phyloP scores from a whole-genome alignment of 2,888 invertebrate species.

The Corbicula japonica region DNA sequence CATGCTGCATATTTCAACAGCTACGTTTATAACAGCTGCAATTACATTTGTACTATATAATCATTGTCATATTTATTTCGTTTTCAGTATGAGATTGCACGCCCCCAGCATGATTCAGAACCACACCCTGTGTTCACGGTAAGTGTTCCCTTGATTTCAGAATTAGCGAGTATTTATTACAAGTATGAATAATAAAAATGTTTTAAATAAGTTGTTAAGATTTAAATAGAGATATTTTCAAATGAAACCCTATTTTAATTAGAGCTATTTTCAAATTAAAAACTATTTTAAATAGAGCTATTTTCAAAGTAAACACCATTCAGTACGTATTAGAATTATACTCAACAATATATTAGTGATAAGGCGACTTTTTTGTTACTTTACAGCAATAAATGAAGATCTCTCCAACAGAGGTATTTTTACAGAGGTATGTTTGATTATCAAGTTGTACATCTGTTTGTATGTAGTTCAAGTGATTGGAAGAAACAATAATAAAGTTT shows the following conservation, averaged over 20 bases:
- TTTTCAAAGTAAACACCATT: too few relatives aligned
- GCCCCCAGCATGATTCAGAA: constrained; percentile 54
- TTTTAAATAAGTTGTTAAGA: not conserved
- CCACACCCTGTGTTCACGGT: constrained; percentile 64
- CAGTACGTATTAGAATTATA: too few relatives aligned
- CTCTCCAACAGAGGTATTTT: too few relatives aligned
- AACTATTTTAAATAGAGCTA: too few relatives aligned
- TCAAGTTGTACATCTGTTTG: not conserved
- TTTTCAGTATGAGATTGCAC: constrained; percentile 68
- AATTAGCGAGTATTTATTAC: not conserved
- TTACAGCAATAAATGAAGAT: too few relatives aligned
- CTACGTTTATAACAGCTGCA: not conserved
- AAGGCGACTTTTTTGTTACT: too few relatives aligned
- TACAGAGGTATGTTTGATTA: not conserved
- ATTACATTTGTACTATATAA: not conserved
- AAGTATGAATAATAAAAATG: not conserved
- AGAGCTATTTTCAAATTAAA: too few relatives aligned
- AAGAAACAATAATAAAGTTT: not conserved
- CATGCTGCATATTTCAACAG: not conserved
- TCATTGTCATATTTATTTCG: too few relatives aligned
- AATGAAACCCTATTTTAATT: too few relatives aligned
- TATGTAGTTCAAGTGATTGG: not conserved
- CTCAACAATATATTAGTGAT: too few relatives aligned
- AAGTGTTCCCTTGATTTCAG: constrained; percentile 20
- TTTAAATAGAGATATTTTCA: too few relatives aligned